Evolutionary conservation across 1,140 invertebrate species (phyloP).

Genomic region (Heliconius hermathena): DNA sequence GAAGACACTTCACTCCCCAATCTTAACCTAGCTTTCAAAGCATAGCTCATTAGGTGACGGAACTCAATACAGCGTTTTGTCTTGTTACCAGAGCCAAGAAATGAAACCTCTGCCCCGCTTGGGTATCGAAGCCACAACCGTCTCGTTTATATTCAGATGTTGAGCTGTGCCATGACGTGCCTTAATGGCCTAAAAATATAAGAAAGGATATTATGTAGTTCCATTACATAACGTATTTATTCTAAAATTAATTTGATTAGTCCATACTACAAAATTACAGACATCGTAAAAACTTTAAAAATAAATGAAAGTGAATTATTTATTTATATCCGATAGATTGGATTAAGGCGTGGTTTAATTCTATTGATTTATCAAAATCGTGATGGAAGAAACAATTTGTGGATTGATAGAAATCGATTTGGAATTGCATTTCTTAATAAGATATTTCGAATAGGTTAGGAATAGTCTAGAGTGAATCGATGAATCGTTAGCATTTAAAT

Average conservation of each 20-base stretch:
- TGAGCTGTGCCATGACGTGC: too few relatives aligned
- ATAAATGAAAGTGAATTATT: conserved; percentile 13
- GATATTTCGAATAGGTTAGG: conserved; percentile 13
- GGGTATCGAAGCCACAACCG: neutral
- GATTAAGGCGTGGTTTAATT: conserved; percentile 25
- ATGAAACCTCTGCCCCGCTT: neutral
- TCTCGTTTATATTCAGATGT: neutral
- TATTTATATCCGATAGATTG: conserved; percentile 19
- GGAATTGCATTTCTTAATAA: conserved; percentile 30
- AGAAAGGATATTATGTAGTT: conserved; percentile 5
- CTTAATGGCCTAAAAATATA: neutral
- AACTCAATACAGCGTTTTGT: neutral
- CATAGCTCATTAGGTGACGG: too few relatives aligned
- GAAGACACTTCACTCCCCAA: too few relatives aligned
- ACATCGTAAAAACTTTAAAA: neutral
- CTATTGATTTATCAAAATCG: conserved; percentile 37
- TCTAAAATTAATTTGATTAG: conserved; percentile 1
- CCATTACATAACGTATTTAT: neutral
- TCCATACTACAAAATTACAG: neutral
- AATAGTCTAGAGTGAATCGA: neutral
- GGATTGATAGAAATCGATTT: conserved; percentile 28
- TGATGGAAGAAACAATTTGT: conserved; percentile 34
- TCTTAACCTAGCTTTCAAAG: too few relatives aligned
- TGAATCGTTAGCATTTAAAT: conserved; percentile 13
- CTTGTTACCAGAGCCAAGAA: neutral